Conservation (phyloP, 2,797 vertebrate genomes). For the Novumbra hubbsi region DNA sequence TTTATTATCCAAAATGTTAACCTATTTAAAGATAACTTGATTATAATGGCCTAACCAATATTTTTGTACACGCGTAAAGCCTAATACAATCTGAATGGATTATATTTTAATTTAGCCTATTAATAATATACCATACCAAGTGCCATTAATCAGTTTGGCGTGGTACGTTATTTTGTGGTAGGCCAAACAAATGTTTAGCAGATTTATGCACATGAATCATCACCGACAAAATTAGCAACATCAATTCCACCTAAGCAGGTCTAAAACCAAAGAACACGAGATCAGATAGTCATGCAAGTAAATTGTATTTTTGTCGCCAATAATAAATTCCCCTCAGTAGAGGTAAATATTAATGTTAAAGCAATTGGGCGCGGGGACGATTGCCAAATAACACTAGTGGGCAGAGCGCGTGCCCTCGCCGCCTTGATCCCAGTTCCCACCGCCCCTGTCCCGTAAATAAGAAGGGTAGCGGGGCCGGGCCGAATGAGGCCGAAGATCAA, state of each 20-base stretch:
- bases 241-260: neutral
- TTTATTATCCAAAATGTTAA: neutral
- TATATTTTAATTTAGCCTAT: neutral
- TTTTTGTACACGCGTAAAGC: neutral
- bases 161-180: neutral
- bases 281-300: neutral
- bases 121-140: neutral
- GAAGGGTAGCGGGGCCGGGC: constrained; percentile 6
- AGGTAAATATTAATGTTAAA: constrained; percentile 7
- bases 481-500: constrained; percentile 36
- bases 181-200: neutral
- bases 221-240: neutral
- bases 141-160: neutral
- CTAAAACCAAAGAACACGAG: neutral
- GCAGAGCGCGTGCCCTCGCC: constrained; percentile 8
- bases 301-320: neutral
- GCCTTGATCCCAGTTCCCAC: neutral
- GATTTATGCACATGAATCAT: neutral
- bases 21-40: neutral
- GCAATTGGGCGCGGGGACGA: neutral
- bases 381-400: constrained; percentile 11
- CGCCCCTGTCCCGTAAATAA: constrained; percentile 16
- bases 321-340: neutral
- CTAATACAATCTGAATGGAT: neutral
- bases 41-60: neutral